Conservation (phyloP, 1,140 invertebrate species). For the Zaprionus capensis region DNA sequence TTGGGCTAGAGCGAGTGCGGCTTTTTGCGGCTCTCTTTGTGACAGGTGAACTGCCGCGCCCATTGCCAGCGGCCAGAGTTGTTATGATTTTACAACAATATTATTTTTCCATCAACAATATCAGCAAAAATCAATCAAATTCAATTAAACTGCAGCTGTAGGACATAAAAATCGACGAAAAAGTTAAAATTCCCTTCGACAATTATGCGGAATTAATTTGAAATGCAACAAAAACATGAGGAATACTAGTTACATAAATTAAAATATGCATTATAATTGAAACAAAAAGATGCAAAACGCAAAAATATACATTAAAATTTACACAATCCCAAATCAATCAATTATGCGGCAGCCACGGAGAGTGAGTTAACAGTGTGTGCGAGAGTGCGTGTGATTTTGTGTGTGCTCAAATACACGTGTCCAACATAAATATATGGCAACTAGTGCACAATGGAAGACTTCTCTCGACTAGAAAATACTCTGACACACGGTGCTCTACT, state of each 20-base stretch:
- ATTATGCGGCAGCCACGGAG: constrained; percentile 25
- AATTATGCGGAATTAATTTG: constrained; percentile 68
- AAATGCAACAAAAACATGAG: constrained; percentile 37
- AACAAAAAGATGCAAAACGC: constrained; percentile 44
- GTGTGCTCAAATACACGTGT: constrained; percentile 1
- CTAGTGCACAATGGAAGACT: neutral
- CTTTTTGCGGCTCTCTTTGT: constrained; percentile 19
- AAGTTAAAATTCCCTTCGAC: constrained; percentile 31
- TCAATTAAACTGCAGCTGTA: constrained; percentile 73
- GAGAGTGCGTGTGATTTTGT: neutral
- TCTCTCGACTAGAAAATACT: neutral
- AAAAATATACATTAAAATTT: constrained; percentile 55
- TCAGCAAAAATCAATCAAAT: constrained; percentile 81
- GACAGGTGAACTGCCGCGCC: constrained; percentile 19
- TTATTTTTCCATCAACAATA: constrained; percentile 79
- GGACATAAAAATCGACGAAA: constrained; percentile 51
- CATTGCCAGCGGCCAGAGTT: constrained; percentile 24
- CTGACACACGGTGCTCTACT: too few species aligned
- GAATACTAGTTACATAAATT: constrained; percentile 28
- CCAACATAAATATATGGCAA: neutral
- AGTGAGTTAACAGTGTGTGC: neutral
- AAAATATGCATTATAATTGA: constrained; percentile 54
- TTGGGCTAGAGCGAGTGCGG: neutral
- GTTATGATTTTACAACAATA: constrained; percentile 81
- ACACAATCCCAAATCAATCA: constrained; percentile 62